Evolutionary conservation across 2,888 invertebrate genomes (phyloP).

Genomic region (Eulithis testata): DNA sequence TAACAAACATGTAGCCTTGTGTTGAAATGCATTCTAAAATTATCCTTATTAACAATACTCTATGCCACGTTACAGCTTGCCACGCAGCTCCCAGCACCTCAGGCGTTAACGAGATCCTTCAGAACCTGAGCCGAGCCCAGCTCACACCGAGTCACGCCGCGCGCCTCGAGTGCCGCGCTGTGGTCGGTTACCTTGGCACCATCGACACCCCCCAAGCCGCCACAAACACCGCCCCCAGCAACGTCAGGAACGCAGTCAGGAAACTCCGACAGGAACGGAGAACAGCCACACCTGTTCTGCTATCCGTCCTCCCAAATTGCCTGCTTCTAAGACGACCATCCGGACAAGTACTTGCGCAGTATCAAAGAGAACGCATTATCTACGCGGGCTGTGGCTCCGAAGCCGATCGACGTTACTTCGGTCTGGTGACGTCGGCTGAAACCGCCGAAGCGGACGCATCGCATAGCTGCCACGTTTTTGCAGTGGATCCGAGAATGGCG

Average conservation of each 20-base stretch:
- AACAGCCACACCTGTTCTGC: slow-evolving; percentile 92
- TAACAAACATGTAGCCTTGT: too few relatives aligned
- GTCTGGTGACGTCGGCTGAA: slow-evolving; percentile 94
- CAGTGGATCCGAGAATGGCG: slow-evolving; percentile 93
- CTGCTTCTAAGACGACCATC: slow-evolving; percentile 91
- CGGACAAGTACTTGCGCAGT: slow-evolving; percentile 92
- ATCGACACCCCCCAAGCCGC: slow-evolving; percentile 97
- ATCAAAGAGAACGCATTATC: slow-evolving; percentile 93
- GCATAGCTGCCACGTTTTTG: slow-evolving; percentile 97
- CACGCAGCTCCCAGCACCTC: slow-evolving; percentile 74
- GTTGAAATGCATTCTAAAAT: too few relatives aligned
- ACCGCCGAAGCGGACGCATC: slow-evolving; percentile 83
- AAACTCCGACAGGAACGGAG: slow-evolving; percentile 95
- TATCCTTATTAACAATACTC: not conserved
- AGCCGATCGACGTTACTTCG: slow-evolving; percentile 96
- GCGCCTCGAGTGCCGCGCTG: slow-evolving; percentile 90
- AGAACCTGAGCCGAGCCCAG: slow-evolving; percentile 71
- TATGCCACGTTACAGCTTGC: slow-evolving; percentile 62
- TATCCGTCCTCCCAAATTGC: slow-evolving; percentile 92
- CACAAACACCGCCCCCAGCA: slow-evolving; percentile 89
- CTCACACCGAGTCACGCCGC: slow-evolving; percentile 71
- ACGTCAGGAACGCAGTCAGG: slow-evolving; percentile 94
- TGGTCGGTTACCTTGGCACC: slow-evolving; percentile 97
- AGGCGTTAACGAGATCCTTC: slow-evolving; percentile 74
- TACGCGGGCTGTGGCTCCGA: slow-evolving; percentile 96